phyloP scores from a whole-genome alignment of 2,888 invertebrate genomes.

The Sinelater perroti region DNA sequence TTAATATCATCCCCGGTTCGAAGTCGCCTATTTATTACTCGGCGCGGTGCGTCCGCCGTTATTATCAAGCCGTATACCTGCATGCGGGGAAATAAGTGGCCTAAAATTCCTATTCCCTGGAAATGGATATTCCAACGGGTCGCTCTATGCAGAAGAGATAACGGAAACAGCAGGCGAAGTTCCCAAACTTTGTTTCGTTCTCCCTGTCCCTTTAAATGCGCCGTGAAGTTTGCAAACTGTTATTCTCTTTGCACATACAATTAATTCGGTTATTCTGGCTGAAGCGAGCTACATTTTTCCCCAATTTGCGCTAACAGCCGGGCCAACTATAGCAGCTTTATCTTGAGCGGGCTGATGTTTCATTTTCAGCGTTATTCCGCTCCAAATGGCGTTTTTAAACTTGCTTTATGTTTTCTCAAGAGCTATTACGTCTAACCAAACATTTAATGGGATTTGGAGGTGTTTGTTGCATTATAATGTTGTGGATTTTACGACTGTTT shows the following conservation, averaged over 20 bases:
- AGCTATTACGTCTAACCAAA: neutral
- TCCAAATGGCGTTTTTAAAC: no score
- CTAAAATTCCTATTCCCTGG: conserved; percentile 47
- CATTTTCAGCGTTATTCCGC: no score
- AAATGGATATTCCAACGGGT: conserved; percentile 31
- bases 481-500: neutral
- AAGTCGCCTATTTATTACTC: conserved; percentile 52
- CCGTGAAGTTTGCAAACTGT: conserved; percentile 27
- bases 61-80: conserved; percentile 50
- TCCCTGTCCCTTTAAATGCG: conserved; percentile 24
- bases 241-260: conserved; percentile 25
- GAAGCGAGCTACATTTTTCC: conserved; percentile 7
- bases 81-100: conserved; percentile 47
- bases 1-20: conserved; percentile 49
- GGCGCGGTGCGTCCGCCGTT: conserved; percentile 51
- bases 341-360: no score
- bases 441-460: conserved; percentile 4
- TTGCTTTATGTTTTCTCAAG: no score
- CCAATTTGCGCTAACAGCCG: neutral
- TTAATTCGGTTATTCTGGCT: conserved; percentile 20
- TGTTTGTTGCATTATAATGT: neutral
- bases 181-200: conserved; percentile 32
- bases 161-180: conserved; percentile 26
- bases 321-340: no score
- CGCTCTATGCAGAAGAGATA: conserved; percentile 19